Evolutionary conservation across 1,140 invertebrate genomes (phyloP), one percentile per base, ranked within the genome.

Genomic region (Formica exsecta): DNA sequence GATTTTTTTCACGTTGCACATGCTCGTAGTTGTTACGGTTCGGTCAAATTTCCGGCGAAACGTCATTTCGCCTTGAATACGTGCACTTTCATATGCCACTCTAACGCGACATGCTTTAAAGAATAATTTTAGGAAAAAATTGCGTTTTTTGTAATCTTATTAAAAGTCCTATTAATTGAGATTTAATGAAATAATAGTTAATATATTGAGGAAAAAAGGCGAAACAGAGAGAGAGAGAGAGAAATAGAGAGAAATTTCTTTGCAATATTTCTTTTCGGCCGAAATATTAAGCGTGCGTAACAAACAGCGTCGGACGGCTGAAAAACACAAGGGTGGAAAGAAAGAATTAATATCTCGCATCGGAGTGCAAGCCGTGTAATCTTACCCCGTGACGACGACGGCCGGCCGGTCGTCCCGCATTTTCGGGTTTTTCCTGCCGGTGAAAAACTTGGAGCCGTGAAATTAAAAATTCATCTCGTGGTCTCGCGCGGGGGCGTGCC

Each of bases 401-500:
- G 68, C 68, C 79, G 38, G 66, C 25, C 70, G 44, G 44, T 13
- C 44, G 70, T 36, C 29, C 70, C 48, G 29, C 19, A 66, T 86
- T 86, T 86, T 48, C 62, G 75, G 87, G 65, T 86, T 89, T 89
- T 66, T 66, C 87, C 71, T 66, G 84, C 65, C 36, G 59, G 73
- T 70, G 80, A 87, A 85, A 75, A 89, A 80, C 87, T 76, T 29
- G 13, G 22, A 73, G 44, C 87, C 71, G 88, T 89, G 85, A 87
- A 89, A 89, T 90, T 86, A 90, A 90, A 90, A 90, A 90, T 90
- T 90, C 89, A 87, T 90, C 41, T 44, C 41, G 41, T 44, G 41
- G 83, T 32, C 71, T 57, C 54, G 74, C 62, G 65, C 62, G 76
- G 62, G 44, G 86, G 80, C 86, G 88, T 85, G 80, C 75, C 77